Evolutionary conservation across 1,140 invertebrate species (phyloP).

Genomic region (Nephotettix cincticeps): DNA sequence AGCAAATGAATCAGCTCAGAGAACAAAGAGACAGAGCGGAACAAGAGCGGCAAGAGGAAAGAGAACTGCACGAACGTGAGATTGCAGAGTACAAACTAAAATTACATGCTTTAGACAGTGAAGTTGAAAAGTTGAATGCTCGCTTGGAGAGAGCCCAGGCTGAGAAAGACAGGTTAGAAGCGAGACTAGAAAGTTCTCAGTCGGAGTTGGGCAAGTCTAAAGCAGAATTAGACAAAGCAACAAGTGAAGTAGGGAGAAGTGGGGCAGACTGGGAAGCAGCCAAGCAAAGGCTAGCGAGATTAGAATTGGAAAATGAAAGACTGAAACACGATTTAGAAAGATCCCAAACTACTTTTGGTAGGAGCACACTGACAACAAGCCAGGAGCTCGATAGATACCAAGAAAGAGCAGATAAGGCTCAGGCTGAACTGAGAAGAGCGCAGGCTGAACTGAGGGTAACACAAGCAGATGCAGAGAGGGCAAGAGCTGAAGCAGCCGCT

Average conservation of each 20-base stretch:
- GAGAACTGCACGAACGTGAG: conserved; percentile 90
- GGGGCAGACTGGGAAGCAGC: conserved; percentile 88
- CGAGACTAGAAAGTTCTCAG: conserved; percentile 88
- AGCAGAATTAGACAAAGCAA: conserved; percentile 88
- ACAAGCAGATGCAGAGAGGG: conserved; percentile 82
- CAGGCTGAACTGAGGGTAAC: conserved; percentile 79
- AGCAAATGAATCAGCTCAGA: conserved; percentile 88
- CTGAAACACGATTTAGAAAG: conserved; percentile 82
- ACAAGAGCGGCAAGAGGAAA: conserved; percentile 93
- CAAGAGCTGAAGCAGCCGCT: conserved; percentile 75
- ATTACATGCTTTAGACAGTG: conserved; percentile 83
- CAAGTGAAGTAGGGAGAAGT: conserved; percentile 82
- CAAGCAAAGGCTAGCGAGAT: conserved; percentile 77
- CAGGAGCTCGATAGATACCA: conserved; percentile 81
- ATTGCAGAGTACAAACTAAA: conserved; percentile 95
- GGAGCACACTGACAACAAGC: conserved; percentile 54
- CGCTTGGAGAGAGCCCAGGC: conserved; percentile 80
- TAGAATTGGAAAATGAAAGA: conserved; percentile 88
- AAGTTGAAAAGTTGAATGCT: conserved; percentile 68
- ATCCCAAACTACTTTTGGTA: conserved; percentile 76
- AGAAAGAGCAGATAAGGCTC: conserved; percentile 82
- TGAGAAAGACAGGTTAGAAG: conserved; percentile 87
- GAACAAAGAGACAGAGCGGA: conserved; percentile 95
- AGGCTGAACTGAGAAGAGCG: conserved; percentile 79
- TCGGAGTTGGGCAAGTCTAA: conserved; percentile 92